Percentiles rank a stretch among this genome's conserved stretches.
phyloP scores from a whole-genome alignment of 1,140 invertebrate species.

The Myzus persicae region DNA sequence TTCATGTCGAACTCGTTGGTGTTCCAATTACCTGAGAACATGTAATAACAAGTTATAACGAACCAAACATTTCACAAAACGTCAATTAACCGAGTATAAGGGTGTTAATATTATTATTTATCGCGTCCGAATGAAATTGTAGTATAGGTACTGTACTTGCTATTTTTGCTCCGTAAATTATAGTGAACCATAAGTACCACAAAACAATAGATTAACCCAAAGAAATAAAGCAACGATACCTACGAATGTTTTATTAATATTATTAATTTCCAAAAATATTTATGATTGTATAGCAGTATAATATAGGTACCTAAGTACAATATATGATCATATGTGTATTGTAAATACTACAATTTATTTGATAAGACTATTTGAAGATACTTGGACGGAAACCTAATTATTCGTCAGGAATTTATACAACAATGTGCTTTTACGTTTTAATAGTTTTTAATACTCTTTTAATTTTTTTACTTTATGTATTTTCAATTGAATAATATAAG shows the following conservation, averaged over 20 bases:
- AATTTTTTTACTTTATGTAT: background rate
- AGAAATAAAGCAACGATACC: background rate
- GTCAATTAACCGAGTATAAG: background rate
- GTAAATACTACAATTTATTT: too few relatives aligned
- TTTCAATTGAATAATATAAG: background rate
- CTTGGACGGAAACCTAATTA: background rate
- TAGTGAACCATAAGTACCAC: background rate
- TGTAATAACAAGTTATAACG: background rate
- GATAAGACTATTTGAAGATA: background rate
- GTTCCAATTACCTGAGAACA: constrained; percentile 73
- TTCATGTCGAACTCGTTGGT: constrained; percentile 72
- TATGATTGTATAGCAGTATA: background rate
- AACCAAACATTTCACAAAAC: background rate
- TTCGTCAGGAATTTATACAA: background rate
- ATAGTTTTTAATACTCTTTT: background rate
- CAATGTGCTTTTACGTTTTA: background rate
- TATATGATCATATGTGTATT: background rate
- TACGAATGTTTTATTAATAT: background rate
- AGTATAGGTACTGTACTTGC: too few relatives aligned
- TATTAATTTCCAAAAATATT: background rate
- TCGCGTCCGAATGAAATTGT: too few relatives aligned
- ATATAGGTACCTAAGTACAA: background rate
- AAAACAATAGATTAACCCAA: background rate
- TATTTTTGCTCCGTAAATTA: background rate
- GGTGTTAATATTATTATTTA: background rate